Conservation (phyloP, 2,888 invertebrate genomes). For the Agrotis ipsilon region DNA sequence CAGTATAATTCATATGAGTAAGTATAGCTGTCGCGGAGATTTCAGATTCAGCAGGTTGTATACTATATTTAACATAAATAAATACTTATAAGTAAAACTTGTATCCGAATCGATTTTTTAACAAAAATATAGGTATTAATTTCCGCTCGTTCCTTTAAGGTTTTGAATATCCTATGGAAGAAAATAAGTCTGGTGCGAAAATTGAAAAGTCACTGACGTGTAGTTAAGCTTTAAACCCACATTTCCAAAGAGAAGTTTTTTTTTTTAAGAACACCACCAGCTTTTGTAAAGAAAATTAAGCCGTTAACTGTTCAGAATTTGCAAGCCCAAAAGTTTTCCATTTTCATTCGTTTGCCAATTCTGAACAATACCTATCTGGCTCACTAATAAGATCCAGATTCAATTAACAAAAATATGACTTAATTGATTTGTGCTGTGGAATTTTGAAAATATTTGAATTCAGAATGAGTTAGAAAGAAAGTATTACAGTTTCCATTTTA, state of each 20-base stretch:
- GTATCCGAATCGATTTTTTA: too few species aligned
- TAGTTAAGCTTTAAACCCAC: neutral
- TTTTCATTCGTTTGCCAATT: neutral
- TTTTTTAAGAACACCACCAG: neutral
- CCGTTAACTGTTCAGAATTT: slow-evolving; percentile 3
- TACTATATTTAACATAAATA: too few species aligned
- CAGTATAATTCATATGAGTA: neutral
- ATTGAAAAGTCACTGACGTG: neutral
- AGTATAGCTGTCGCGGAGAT: neutral
- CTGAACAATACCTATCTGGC: neutral
- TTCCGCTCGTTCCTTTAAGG: too few species aligned
- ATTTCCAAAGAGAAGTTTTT: neutral
- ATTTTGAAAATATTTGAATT: too few species aligned
- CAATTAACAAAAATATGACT: too few species aligned
- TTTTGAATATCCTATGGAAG: neutral
- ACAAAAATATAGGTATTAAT: too few species aligned
- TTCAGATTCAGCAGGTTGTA: neutral
- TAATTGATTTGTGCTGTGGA: too few species aligned
- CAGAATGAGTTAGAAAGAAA: too few species aligned
- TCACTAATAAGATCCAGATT: neutral
- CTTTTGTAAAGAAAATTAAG: slow-evolving; percentile 15
- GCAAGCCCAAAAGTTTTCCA: slow-evolving; percentile 13
- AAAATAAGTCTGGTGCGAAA: slow-evolving; percentile 3
- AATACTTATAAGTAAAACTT: too few species aligned
- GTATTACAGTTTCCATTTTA: too few species aligned